Base-by-base conservation (phyloP, 2,888 invertebrate species). In the Adelognathus sp. region DNA sequence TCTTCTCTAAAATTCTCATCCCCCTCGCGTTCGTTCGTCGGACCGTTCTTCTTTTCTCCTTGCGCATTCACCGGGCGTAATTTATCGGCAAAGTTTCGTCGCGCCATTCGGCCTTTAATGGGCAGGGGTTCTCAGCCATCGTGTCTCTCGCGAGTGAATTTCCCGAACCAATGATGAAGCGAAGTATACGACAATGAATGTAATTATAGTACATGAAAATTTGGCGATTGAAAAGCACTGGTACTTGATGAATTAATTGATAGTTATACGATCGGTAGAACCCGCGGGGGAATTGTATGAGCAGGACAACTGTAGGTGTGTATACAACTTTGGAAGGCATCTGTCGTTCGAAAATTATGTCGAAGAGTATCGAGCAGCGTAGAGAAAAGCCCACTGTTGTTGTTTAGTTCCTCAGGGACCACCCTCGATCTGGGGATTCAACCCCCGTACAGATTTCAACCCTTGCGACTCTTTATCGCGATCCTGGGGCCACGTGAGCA, bases 1-100 rank as follows among this genome's bases (percentile, higher is more conserved):
- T 75, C 69, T 41, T 69, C 66, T n/a, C 54, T 39, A 67, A 73
- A 69, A 46, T 64, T 64, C 52, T 52, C 58, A 72, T 21, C 69
- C 73, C 54, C 56, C 44, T 36, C 72, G 24, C 56, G n/a, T n/a
- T n/a, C 39, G 69, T 63, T 33, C 60, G 56, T 44, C 44, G 54
- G 29, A 36, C 41, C 52, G 66, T 70, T 79, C 64, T 60, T 76
- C 66, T 79, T 79, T 75, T 71, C 66, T 81, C 61, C 73, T 75
- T 36, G 74, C 52, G 75, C 81, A 82, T 81, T 82, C 81, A 76
- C 75, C 73, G 73, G 70, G 56, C 76, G 78, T 82, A 84, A 84
- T 83, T 83, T 84, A 84, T 83, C 76, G 79, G 76, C 80, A 81
- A 84, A 83, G 82, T 83, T 84, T 84, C 82, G 81, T 80, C 83